Evolutionary conservation across 2,888 invertebrate species (phyloP).

Genomic region (Steromphala cineraria): DNA sequence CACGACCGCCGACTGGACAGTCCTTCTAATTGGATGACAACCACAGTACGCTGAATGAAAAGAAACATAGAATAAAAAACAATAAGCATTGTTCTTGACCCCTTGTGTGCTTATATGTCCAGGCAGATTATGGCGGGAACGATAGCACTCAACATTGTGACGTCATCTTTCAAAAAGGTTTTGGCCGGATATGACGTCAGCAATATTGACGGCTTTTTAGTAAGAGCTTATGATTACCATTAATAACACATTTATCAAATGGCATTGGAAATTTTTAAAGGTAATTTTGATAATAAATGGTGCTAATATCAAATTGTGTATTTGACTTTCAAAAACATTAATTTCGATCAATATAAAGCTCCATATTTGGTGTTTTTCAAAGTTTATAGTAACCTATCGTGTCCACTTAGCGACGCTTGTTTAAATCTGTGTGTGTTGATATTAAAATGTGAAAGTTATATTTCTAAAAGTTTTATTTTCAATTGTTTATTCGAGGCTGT

Average conservation of each 20-base stretch:
- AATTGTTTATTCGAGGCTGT: not conserved
- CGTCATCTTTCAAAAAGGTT: not conserved
- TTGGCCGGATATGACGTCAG: not conserved
- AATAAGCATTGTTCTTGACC: constrained; percentile 8
- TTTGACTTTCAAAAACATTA: not conserved
- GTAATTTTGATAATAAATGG: not conserved
- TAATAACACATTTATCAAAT: not conserved
- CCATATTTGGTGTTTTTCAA: not conserved
- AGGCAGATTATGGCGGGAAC: not conserved
- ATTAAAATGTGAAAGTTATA: not conserved
- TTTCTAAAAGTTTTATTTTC: not conserved
- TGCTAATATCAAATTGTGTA: not conserved
- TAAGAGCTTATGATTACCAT: not conserved
- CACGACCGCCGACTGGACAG: not conserved
- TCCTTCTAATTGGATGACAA: not conserved
- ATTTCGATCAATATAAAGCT: not conserved
- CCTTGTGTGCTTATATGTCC: constrained; percentile 8
- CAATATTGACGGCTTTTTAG: not conserved
- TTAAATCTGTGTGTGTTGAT: not conserved
- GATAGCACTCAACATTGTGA: not conserved
- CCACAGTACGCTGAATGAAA: not conserved
- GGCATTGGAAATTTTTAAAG: not conserved
- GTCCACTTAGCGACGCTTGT: not conserved
- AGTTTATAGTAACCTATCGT: not conserved
- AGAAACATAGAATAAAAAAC: not conserved